These are phyloP conservation scores for Zeugodacus cucurbitae DNA, from an alignment of 1,140 invertebrate species.

Conservation along the genomic window DNA sequence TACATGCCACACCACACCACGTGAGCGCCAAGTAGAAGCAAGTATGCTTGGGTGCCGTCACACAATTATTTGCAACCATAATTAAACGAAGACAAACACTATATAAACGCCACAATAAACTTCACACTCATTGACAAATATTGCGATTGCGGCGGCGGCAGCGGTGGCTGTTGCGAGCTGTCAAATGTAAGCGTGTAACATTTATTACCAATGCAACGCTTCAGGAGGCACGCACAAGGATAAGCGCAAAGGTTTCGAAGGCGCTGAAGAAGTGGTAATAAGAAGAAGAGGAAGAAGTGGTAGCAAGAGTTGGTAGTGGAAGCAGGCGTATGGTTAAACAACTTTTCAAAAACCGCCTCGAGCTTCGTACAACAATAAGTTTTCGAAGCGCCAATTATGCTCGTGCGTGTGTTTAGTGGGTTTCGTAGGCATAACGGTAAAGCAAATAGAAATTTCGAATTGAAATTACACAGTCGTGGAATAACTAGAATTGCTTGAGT, in stretches of 20 bases:
- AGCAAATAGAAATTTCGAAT: conserved; percentile 9
- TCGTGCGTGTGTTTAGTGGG: too few relatives aligned
- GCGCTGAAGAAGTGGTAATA: too few relatives aligned
- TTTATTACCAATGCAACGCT: conserved; percentile 40
- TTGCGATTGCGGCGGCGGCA: conserved; percentile 46
- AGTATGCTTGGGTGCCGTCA: not conserved
- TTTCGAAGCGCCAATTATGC: not conserved
- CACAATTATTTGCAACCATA: conserved; percentile 62
- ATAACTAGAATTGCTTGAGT: not conserved
- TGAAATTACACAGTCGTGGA: not conserved
- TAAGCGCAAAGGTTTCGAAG: too few relatives aligned
- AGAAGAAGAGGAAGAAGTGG: not conserved
- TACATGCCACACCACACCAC: not conserved
- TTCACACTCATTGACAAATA: conserved; percentile 51
- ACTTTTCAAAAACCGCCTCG: conserved; percentile 1
- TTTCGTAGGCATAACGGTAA: not conserved
- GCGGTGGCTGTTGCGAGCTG: conserved; percentile 12
- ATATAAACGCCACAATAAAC: conserved; percentile 40
- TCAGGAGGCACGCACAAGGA: not conserved
- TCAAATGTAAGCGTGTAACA: conserved; percentile 32
- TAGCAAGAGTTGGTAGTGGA: not conserved
- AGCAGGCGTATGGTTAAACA: not conserved
- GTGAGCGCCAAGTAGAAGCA: not conserved
- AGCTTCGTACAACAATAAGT: not conserved
- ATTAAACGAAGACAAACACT: conserved; percentile 61